Conservation (phyloP, 2,888 invertebrate genomes). For the Hemicrepidius hirtus region DNA sequence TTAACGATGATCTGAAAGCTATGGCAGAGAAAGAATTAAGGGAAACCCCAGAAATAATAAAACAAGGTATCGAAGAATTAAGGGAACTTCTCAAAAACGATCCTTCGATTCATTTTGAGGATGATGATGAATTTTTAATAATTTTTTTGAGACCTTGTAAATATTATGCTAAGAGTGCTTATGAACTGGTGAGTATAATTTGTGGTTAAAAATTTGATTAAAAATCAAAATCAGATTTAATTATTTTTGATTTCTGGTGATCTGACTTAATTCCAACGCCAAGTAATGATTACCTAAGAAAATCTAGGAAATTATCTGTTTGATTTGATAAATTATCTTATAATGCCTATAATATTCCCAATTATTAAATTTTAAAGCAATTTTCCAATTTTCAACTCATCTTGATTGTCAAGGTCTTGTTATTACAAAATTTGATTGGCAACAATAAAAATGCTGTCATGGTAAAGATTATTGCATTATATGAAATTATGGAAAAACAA, state of each 20-base stretch:
- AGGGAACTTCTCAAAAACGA: constrained; percentile 79
- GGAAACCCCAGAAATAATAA: constrained; percentile 82
- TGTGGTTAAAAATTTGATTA: neutral
- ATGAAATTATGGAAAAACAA: constrained; percentile 1
- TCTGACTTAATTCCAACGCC: too few species aligned
- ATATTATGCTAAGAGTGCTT: constrained; percentile 88
- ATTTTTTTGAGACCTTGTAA: constrained; percentile 89
- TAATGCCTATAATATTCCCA: too few species aligned
- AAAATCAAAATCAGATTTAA: neutral
- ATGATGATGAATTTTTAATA: constrained; percentile 85
- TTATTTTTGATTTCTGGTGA: too few species aligned
- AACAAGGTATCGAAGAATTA: constrained; percentile 77
- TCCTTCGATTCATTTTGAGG: constrained; percentile 79
- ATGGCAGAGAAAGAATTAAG: constrained; percentile 80
- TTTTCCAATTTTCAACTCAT: neutral
- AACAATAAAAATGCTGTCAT: too few species aligned
- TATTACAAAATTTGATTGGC: too few species aligned
- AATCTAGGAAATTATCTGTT: too few species aligned
- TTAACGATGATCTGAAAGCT: constrained; percentile 75
- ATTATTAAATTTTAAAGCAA: neutral
- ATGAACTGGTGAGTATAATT: constrained; percentile 79
- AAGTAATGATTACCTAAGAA: too few species aligned
- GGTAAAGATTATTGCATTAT: too few species aligned
- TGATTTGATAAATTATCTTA: too few species aligned
- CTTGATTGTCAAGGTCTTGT: too few species aligned